Conservation (phyloP, 2,797 vertebrate genomes). For the Sarcoramphus papa region DNA sequence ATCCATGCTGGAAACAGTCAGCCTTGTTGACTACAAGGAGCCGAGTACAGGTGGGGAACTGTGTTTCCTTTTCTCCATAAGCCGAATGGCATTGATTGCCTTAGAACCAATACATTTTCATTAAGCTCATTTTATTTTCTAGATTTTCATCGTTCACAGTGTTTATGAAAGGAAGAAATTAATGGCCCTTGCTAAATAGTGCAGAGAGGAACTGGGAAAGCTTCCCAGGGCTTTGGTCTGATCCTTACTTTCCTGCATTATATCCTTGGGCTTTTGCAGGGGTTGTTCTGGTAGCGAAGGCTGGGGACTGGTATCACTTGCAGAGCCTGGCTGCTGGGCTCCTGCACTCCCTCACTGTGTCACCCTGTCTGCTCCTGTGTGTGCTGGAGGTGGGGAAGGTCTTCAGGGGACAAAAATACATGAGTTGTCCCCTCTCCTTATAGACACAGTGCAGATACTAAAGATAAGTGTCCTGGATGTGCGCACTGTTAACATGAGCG, state of each 20-base stretch:
- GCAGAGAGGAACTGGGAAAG: neutral
- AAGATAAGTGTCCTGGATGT: rapidly evolving
- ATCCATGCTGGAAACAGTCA: constrained; percentile 36
- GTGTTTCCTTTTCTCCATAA: neutral
- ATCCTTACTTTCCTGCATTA: neutral
- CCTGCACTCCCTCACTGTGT: rapidly evolving
- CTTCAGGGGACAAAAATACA: neutral
- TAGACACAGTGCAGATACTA: neutral
- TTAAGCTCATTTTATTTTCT: constrained; percentile 39
- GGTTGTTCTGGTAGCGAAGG: neutral
- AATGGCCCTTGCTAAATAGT: constrained; percentile 4
- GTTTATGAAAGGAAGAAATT: constrained; percentile 52
- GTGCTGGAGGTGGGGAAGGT: neutral
- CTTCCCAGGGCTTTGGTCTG: neutral
- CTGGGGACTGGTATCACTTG: rapidly evolving
- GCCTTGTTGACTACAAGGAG: constrained; percentile 3
- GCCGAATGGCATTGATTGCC: constrained; percentile 22
- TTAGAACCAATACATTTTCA: constrained; percentile 50
- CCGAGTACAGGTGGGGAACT: neutral
- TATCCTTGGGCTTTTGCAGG: neutral
- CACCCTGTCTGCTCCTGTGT: neutral
- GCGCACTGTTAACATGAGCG: rapidly evolving
- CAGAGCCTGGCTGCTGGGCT: neutral
- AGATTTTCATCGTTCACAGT: constrained; percentile 20
- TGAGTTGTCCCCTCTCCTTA: neutral